Evolutionary conservation across 2,797 vertebrate genomes (phyloP).

Genomic region (Rhabdomys pumilio): DNA sequence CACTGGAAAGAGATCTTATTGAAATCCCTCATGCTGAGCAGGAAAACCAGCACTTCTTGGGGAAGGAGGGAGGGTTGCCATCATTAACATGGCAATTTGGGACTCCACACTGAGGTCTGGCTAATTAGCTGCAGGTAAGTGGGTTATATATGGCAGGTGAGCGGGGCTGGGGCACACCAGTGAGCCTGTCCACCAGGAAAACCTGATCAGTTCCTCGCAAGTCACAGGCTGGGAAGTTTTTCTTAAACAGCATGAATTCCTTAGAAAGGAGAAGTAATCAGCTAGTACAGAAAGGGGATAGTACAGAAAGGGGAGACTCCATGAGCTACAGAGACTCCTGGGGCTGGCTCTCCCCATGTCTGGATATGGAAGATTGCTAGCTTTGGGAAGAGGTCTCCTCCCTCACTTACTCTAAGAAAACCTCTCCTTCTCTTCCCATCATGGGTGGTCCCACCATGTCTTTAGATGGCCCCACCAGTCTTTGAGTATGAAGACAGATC

Average conservation of each 20-base stretch:
- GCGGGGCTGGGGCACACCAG: slow-evolving; percentile 13
- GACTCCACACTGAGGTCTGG: slow-evolving; percentile 68
- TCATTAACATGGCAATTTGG: slow-evolving; percentile 78
- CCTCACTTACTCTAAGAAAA: neutral
- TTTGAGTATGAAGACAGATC: neutral
- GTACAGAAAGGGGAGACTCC: neutral
- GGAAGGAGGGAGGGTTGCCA: slow-evolving; percentile 61
- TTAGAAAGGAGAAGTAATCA: neutral
- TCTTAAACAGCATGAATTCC: neutral
- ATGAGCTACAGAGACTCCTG: neutral
- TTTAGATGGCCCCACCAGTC: neutral
- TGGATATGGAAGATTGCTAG: neutral
- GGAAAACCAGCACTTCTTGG: slow-evolving; percentile 67
- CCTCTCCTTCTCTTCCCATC: neutral
- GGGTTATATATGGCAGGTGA: slow-evolving; percentile 58
- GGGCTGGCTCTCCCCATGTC: neutral
- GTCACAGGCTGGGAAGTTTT: neutral
- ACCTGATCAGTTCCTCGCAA: neutral
- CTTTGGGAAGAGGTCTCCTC: neutral
- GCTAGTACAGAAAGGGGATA: neutral
- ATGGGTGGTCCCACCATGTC: neutral
- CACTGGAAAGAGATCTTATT: slow-evolving; percentile 79
- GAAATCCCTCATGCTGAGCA: slow-evolving; percentile 79
- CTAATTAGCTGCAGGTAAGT: slow-evolving; percentile 78
- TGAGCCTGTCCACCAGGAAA: slow-evolving; percentile 35